Base-by-base conservation (phyloP, 1,140 invertebrate species). In the Drosophila tani region DNA sequence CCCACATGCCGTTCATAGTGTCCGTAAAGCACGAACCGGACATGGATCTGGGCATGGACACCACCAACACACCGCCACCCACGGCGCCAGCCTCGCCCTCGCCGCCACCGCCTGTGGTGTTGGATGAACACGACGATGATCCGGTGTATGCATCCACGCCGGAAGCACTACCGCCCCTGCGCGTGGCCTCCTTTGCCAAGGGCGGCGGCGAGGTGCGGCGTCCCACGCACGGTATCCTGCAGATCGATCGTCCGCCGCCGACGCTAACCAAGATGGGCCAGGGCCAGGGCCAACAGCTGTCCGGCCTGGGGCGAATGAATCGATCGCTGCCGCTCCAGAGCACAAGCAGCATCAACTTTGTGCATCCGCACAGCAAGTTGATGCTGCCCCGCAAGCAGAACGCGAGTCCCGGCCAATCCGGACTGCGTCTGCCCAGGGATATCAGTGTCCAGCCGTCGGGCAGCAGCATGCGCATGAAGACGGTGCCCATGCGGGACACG, bases 11-110 rank as follows among this genome's bases (percentile, higher is more conserved):
- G 1, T 85, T 91, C 0, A 69, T 82, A 40, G 68, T 84, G 1
- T 76, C 79, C 15, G 82, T 91, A 1, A 91, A 91, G 24, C 59
- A 91, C 14, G 88, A 91, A 17, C 81, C 82, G 1, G 87, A 88
- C 24, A 65, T 87, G 74, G 84, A 87, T 50, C 40, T 87, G 40
- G 84, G 77, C 17, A 84, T 90, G 82, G 87, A 78, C 47, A 49
- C 63, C 14, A 88, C 73, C 5, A 79, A 84, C 35, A 91, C 76
- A 3, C 88, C 79, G 19, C 85, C 85, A 15, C 85, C 85, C 0
- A 90, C 85, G 1, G 85, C 85, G 0, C 85, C 85, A 12, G 79
- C 85, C 4, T 90, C 85, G 17, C 85, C 85, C n/a, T 76, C 82
- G 19, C 82, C 84, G 24, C 85, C 81, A 17, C 79, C 79, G 40